These are phyloP conservation scores for Sebastiscus albofasciatus DNA, from an alignment of 2,797 vertebrate genomes.

Conservation along the genomic window DNA sequence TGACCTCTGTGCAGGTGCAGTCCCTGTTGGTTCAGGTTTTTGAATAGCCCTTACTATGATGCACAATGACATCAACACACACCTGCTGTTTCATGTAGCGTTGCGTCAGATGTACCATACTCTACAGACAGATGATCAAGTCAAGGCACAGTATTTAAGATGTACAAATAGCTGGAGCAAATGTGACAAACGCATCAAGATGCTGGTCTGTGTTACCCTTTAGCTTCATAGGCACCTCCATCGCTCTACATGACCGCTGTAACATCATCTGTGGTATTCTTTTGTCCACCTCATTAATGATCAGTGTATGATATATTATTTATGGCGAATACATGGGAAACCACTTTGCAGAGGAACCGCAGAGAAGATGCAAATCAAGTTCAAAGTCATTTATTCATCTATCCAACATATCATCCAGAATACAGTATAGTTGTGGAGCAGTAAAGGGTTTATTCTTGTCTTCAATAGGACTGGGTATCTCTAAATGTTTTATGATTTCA, in stretches of 20 bases:
- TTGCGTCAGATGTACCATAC: neutral
- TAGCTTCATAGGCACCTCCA: neutral
- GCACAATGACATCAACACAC: neutral
- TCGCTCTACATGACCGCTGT: neutral
- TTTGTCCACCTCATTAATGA: neutral
- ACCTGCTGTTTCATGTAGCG: neutral
- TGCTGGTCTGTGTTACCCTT: neutral
- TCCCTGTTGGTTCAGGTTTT: neutral
- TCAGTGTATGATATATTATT: neutral
- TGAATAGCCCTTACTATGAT: neutral
- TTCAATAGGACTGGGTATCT: neutral
- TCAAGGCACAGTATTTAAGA: neutral
- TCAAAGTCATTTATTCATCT: neutral
- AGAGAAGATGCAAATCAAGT: neutral
- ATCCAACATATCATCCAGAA: neutral
- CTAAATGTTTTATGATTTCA: neutral
- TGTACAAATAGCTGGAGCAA: neutral
- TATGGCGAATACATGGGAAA: neutral
- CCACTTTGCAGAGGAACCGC: neutral
- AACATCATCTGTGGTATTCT: neutral
- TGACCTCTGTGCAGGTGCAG: neutral
- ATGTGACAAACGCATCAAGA: neutral
- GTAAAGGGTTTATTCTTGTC: neutral
- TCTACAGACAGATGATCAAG: neutral
- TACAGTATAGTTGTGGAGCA: neutral